phyloP scores from a whole-genome alignment of 2,888 invertebrate genomes.

The Coecobrya sp. region DNA sequence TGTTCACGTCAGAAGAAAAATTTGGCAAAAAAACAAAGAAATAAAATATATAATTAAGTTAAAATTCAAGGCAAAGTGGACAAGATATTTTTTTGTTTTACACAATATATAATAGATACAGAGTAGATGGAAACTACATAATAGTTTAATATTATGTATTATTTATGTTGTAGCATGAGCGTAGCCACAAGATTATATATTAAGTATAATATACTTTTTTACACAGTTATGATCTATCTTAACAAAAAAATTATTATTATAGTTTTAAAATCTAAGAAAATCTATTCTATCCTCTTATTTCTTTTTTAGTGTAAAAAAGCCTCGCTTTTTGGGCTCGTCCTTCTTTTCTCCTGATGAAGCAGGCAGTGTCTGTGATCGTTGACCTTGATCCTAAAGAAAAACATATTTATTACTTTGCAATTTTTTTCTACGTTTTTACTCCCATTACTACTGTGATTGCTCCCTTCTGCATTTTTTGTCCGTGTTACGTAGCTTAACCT shows the following conservation, averaged over 20 bases:
- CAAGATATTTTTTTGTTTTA: not conserved
- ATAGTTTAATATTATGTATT: not conserved
- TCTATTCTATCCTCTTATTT: slow-evolving; percentile 90
- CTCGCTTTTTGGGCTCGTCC: slow-evolving; percentile 97
- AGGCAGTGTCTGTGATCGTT: slow-evolving; percentile 98
- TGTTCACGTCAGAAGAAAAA: slow-evolving; percentile 73
- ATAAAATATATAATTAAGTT: not conserved
- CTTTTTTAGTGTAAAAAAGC: slow-evolving; percentile 99
- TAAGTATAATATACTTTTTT: not conserved
- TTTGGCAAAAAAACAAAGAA: slow-evolving; percentile 37
- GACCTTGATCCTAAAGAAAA: no score
- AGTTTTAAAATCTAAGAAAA: slow-evolving; percentile 61
- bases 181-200: slow-evolving; percentile 44
- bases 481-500: no score
- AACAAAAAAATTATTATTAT: slow-evolving; percentile 49
- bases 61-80: slow-evolving; percentile 39
- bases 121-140: slow-evolving; percentile 33
- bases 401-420: no score
- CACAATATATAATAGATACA: slow-evolving; percentile 38
- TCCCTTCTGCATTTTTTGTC: no score
- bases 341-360: slow-evolving; percentile 93
- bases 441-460: no score
- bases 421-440: no score
- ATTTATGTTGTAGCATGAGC: slow-evolving; percentile 50
- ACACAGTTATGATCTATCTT: not conserved